Evolutionary conservation across 2,888 invertebrate species (phyloP).

Genomic region (Oegoconia quadripuncta): DNA sequence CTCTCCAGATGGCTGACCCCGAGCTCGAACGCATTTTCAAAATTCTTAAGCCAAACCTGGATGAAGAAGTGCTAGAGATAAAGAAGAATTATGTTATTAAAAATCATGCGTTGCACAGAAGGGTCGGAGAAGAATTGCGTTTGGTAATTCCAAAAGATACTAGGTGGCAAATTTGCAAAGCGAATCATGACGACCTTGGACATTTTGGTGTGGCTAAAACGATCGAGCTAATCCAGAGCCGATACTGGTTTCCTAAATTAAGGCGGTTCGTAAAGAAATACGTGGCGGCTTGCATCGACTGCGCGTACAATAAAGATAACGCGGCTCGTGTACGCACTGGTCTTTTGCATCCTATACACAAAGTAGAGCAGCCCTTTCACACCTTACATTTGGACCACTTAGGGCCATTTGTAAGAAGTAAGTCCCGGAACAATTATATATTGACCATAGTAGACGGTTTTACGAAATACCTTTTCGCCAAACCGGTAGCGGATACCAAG

Average conservation of each 20-base stretch:
- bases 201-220: conserved; percentile 44
- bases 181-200: conserved; percentile 43
- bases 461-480: conserved; percentile 38
- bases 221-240: conserved; percentile 25
- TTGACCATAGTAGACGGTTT: conserved; percentile 42
- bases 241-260: conserved; percentile 53
- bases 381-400: conserved; percentile 54
- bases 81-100: conserved; percentile 9
- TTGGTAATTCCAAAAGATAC: conserved; percentile 1
- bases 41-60: conserved; percentile 11
- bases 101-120: conserved; percentile 8
- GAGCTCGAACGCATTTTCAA: conserved; percentile 12
- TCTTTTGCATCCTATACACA: conserved; percentile 45
- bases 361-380: conserved; percentile 42
- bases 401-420: conserved; percentile 44
- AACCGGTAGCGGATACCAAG: conserved; percentile 33
- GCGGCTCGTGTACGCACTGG: conserved; percentile 26
- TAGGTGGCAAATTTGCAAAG: conserved; percentile 25
- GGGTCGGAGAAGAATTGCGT: not conserved
- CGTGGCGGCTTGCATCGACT: conserved; percentile 44
- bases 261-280: conserved; percentile 42
- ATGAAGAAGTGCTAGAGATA: conserved; percentile 10
- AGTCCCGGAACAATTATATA: conserved; percentile 30
- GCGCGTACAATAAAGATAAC: conserved; percentile 33
- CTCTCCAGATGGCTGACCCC: conserved; percentile 12